Evolutionary conservation across 2,888 invertebrate genomes (phyloP).

Genomic region (Lasioglossum vierecki): DNA sequence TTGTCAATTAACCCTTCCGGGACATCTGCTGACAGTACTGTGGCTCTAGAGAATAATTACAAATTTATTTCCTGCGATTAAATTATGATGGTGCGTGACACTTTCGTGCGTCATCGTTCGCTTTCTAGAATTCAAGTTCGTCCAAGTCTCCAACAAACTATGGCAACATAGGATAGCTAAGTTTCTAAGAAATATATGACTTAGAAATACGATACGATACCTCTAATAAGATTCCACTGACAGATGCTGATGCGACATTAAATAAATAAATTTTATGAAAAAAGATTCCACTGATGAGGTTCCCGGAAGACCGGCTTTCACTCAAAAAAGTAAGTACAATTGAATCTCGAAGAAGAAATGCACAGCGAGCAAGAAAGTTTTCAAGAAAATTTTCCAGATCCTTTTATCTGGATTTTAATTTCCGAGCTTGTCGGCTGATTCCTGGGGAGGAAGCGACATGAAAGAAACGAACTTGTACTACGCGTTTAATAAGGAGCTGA

Average conservation of each 20-base stretch:
- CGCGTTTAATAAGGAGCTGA: slow-evolving; percentile 2
- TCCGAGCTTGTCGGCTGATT: slow-evolving; percentile 7
- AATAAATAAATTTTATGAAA: too few relatives aligned
- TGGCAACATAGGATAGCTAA: not conserved
- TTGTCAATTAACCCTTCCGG: not conserved
- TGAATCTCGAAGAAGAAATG: not conserved
- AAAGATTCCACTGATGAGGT: not conserved
- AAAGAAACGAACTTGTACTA: slow-evolving; percentile 7
- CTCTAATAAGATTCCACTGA: too few relatives aligned
- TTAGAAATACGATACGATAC: not conserved
- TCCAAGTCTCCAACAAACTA: too few relatives aligned
- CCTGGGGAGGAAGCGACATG: not conserved
- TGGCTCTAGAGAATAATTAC: not conserved
- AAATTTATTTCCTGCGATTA: not conserved
- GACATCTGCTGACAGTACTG: not conserved
- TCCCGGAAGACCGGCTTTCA: not conserved
- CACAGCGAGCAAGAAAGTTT: not conserved
- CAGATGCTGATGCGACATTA: too few relatives aligned
- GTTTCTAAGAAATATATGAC: too few relatives aligned
- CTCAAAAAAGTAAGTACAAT: not conserved
- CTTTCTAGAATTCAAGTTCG: not conserved
- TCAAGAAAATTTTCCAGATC: not conserved
- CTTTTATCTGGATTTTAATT: slow-evolving; percentile 15
- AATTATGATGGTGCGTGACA: not conserved
- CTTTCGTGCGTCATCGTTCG: not conserved